phyloP scores from a whole-genome alignment of 1,140 invertebrate genomes.

The Sminthurides bifidus region DNA sequence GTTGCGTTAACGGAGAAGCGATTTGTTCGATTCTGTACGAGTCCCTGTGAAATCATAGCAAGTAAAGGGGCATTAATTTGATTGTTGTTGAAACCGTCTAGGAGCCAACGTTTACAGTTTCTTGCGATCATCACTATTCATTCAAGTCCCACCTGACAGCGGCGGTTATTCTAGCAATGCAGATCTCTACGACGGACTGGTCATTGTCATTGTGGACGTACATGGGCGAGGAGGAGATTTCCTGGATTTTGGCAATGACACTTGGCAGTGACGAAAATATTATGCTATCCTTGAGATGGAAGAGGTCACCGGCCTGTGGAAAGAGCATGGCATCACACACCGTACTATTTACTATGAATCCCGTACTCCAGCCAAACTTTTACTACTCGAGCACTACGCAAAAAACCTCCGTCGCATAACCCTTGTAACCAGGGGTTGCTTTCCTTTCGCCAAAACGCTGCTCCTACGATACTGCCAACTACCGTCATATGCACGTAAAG shows the following conservation, averaged over 20 bases:
- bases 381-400: too few relatives aligned
- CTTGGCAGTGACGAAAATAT: slow-evolving; percentile 75
- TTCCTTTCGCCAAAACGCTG: too few relatives aligned
- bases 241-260: slow-evolving; percentile 58
- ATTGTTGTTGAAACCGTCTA: not conserved
- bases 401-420: too few relatives aligned
- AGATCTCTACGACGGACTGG: slow-evolving; percentile 87
- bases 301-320: slow-evolving; percentile 68
- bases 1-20: slow-evolving; percentile 67
- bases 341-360: not conserved
- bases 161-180: slow-evolving; percentile 65
- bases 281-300: slow-evolving; percentile 68
- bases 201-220: slow-evolving; percentile 78
- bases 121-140: not conserved
- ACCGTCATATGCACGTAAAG: too few relatives aligned
- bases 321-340: not conserved
- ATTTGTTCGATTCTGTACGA: slow-evolving; percentile 67
- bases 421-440: too few relatives aligned
- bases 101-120: not conserved
- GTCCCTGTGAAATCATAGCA: slow-evolving; percentile 52
- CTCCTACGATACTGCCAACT: too few relatives aligned
- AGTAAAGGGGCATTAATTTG: not conserved
- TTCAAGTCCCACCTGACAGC: not conserved
- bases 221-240: slow-evolving; percentile 61
- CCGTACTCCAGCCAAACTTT: too few relatives aligned